Evolutionary conservation across 2,888 invertebrate species (phyloP), one percentile per base, ranked within the genome.

Genomic region (Trichogramma dendrolimi): DNA sequence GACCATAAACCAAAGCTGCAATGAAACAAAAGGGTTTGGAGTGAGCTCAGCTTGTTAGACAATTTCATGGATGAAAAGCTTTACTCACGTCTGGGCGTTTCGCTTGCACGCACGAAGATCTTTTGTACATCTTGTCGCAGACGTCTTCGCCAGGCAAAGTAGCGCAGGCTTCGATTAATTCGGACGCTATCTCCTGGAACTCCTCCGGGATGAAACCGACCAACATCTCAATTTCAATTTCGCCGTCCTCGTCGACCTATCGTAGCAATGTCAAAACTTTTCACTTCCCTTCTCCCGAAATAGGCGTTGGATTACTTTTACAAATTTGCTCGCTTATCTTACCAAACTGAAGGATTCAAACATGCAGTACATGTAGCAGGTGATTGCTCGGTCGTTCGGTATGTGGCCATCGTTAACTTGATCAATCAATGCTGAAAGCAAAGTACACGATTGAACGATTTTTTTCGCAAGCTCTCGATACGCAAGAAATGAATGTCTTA

Each of bases 361-460:
- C 27, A 78, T 69, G 58, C 78, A 78, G 65, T 62, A 69, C 73
- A 77, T 75, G 70, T 78, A 78, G 64, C 78, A 78, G 10, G 75
- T 74, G 40, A 78, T 63, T n/a, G 63, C 60, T 4, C 47, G 68
- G 6, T 77, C 73, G 52, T 75, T 64, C 0, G 53, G 4, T n/a
- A 78, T 49, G 2, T 60, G 51, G 0, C 78, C 78, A 0, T 65
- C 57, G 54, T 69, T 70, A 1, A 75, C 78, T 6, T 72, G 61
- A 4, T 75, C 73, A 64, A 78, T 76, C 62, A 73, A 54, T 0
- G 58, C 76, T 77, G 58, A 6, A 39, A 53, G 10, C 10, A 43
- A 39, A 53, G 27, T 27, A 27, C 7, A 2, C 10, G 4, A 55
- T 46, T 8, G 10, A 46, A 55, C 2, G 14, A 27, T 41, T 4